Percentiles rank a stretch among this genome's conserved stretches.
phyloP scores from a whole-genome alignment of 1,140 invertebrate species.

The Drosophila bipectinata region DNA sequence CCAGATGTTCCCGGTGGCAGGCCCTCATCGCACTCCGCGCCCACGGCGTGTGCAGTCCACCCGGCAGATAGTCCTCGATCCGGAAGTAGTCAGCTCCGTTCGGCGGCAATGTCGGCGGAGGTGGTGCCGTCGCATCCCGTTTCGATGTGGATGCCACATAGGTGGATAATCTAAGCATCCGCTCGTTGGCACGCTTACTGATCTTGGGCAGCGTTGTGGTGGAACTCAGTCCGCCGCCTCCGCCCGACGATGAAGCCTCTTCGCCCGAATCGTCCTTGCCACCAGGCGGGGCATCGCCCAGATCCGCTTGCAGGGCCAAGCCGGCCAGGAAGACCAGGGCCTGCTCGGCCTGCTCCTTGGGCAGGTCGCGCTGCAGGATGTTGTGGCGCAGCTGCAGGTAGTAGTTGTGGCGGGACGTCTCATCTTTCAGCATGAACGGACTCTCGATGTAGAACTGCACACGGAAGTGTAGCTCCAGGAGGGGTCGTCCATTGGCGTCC shows the following conservation, averaged over 20 bases:
- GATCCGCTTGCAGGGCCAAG: slow-evolving; percentile 95
- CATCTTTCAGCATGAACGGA: slow-evolving; percentile 93
- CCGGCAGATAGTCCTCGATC: slow-evolving; percentile 89
- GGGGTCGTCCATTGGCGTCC: slow-evolving; percentile 94
- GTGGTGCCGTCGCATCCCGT: slow-evolving; percentile 20
- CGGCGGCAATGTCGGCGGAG: slow-evolving; percentile 5
- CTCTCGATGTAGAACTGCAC: slow-evolving; percentile 98
- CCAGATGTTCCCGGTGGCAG: slow-evolving; percentile 89
- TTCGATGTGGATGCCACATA: slow-evolving; percentile 61
- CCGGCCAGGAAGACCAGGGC: slow-evolving; percentile 92
- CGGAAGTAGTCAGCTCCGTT: slow-evolving; percentile 89
- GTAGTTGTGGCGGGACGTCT: slow-evolving; percentile 95
- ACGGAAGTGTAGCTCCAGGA: slow-evolving; percentile 95
- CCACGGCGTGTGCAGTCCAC: slow-evolving; percentile 86
- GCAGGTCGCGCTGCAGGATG: slow-evolving; percentile 89
- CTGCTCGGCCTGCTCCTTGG: slow-evolving; percentile 88
- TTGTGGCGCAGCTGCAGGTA: slow-evolving; percentile 97
- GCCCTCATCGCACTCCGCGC: slow-evolving; percentile 86
- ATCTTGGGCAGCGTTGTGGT: slow-evolving; percentile 80
- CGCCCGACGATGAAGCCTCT: slow-evolving; percentile 12
- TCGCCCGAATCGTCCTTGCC: slow-evolving; percentile 30
- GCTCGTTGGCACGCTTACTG: slow-evolving; percentile 75
- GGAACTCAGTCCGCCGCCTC: slow-evolving; percentile 13
- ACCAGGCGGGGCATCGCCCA: slow-evolving; percentile 88
- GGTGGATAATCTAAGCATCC: slow-evolving; percentile 73